Evolutionary conservation across 2,888 invertebrate genomes (phyloP).

Genomic region (Ochropacha duplaris): DNA sequence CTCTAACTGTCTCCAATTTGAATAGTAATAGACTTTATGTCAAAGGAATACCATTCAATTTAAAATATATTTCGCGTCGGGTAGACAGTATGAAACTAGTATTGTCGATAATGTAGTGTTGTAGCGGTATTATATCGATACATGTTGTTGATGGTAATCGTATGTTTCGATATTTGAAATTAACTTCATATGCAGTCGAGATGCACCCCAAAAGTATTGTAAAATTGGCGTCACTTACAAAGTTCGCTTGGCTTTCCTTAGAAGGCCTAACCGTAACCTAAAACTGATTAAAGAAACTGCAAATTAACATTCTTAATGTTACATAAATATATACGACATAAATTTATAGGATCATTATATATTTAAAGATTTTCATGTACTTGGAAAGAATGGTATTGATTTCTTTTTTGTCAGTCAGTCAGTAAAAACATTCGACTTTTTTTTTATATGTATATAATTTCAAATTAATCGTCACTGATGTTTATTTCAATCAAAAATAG

Average conservation of each 20-base stretch:
- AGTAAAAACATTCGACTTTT: too few relatives aligned
- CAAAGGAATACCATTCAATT: neutral
- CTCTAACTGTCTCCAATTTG: neutral
- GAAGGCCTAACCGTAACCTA: slow-evolving; percentile 35
- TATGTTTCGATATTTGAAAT: neutral
- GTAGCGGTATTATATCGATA: neutral
- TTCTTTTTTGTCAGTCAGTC: too few relatives aligned
- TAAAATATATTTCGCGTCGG: neutral
- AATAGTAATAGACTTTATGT: neutral
- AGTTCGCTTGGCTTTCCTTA: slow-evolving; percentile 38
- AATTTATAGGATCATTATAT: neutral
- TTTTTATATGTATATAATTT: too few relatives aligned
- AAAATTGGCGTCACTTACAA: slow-evolving; percentile 16
- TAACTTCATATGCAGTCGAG: neutral
- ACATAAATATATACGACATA: neutral
- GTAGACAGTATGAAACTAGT: neutral
- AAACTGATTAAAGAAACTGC: slow-evolving; percentile 46
- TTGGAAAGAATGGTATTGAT: too few relatives aligned
- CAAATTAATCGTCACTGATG: too few relatives aligned
- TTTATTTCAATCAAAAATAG: neutral
- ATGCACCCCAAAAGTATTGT: neutral
- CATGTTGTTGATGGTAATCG: neutral
- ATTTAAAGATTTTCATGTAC: neutral
- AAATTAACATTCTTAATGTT: slow-evolving; percentile 24
- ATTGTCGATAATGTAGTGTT: neutral